Conservation (phyloP, 1,140 invertebrate genomes). For the Heliconius congener region DNA sequence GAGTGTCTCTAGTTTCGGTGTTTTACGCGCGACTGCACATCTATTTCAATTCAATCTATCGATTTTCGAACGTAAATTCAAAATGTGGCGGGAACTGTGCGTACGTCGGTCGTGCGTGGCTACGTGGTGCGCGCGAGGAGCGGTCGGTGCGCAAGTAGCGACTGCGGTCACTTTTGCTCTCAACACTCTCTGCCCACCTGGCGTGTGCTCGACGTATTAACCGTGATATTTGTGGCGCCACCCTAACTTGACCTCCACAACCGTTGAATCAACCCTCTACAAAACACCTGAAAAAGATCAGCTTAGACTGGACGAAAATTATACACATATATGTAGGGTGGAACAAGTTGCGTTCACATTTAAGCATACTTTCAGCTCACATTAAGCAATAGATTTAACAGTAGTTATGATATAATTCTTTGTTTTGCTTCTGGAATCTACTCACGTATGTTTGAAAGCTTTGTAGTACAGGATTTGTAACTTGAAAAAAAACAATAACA, state of each 20-base stretch:
- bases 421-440: background rate
- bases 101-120: constrained; percentile 67
- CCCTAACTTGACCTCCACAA: constrained; percentile 47
- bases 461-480: background rate
- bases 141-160: constrained; percentile 69
- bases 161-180: constrained; percentile 68
- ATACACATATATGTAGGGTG: constrained; percentile 24
- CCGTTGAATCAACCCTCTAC: constrained; percentile 31
- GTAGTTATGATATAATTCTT: constrained; percentile 19
- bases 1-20: constrained; percentile 62
- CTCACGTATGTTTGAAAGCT: constrained; percentile 9
- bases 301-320: constrained; percentile 28
- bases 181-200: constrained; percentile 67
- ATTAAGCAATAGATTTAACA: constrained; percentile 13
- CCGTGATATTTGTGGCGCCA: constrained; percentile 61
- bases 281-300: constrained; percentile 40
- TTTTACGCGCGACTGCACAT: constrained; percentile 66
- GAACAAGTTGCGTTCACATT: constrained; percentile 38
- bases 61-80: constrained; percentile 66
- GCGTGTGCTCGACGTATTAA: constrained; percentile 65
- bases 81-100: constrained; percentile 75
- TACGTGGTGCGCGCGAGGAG: constrained; percentile 56
- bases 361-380: constrained; percentile 40
- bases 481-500: background rate
- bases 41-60: constrained; percentile 58